Conservation (phyloP, 1,140 invertebrate species). For the Nephila pilipes region DNA sequence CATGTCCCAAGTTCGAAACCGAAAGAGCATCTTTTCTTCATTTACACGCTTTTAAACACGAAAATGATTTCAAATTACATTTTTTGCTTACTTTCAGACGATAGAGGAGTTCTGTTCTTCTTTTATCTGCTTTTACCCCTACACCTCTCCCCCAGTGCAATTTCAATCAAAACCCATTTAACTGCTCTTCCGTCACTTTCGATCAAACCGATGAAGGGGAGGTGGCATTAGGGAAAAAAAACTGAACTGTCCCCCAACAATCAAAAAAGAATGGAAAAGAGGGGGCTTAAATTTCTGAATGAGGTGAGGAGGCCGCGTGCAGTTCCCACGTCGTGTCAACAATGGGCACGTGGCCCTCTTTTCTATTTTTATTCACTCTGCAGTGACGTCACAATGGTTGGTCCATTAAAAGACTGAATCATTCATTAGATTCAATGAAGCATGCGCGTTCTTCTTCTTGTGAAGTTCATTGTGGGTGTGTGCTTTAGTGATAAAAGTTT, state of each 20-base stretch:
- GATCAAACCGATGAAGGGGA: conserved; percentile 20
- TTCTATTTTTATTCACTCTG: conserved; percentile 25
- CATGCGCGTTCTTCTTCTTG: neutral
- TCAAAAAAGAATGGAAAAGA: neutral
- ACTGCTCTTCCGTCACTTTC: conserved; percentile 39
- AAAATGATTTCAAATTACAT: neutral
- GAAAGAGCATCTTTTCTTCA: neutral
- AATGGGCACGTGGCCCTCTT: conserved; percentile 64
- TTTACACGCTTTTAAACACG: neutral
- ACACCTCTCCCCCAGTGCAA: neutral
- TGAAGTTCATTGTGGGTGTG: conserved; percentile 2
- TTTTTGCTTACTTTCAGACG: neutral
- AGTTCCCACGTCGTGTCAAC: conserved; percentile 58
- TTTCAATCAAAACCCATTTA: conserved; percentile 66
- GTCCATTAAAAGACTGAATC: conserved; percentile 74
- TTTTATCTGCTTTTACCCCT: neutral
- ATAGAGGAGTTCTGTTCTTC: neutral
- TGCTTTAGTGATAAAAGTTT: conserved; percentile 21
- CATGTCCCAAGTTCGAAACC: no score
- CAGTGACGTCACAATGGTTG: conserved; percentile 49
- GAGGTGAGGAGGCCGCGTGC: conserved; percentile 48
- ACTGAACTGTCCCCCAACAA: neutral
- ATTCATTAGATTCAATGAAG: conserved; percentile 73
- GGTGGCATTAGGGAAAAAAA: neutral
- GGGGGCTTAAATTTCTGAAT: conserved; percentile 58